These are phyloP conservation scores for Oophaga pumilio DNA, from an alignment of 2,113 vertebrate species.

Conservation along the genomic window DNA sequence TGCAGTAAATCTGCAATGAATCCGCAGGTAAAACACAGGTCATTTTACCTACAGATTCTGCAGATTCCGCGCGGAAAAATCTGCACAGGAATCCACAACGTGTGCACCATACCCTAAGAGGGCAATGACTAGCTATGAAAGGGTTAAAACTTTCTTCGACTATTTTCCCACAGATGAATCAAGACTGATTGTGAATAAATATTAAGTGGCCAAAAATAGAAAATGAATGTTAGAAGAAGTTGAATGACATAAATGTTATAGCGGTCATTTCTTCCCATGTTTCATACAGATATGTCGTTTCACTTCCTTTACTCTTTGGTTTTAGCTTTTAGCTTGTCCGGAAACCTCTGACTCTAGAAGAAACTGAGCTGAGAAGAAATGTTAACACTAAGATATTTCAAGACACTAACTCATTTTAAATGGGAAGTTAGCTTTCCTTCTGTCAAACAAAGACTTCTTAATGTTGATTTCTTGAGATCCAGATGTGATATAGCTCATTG, in stretches of 20 bases:
- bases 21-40: too few species aligned
- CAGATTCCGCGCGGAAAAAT: too few species aligned
- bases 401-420: constrained; percentile 43
- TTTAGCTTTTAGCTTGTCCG: constrained; percentile 39
- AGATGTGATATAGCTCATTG: constrained; percentile 2
- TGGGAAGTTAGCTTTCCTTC: constrained; percentile 36
- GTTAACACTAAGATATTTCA: constrained; percentile 38
- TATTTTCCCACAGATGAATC: constrained; percentile 18
- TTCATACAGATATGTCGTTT: constrained; percentile 16
- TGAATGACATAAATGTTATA: constrained; percentile 33
- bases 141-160: background rate
- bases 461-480: constrained; percentile 1
- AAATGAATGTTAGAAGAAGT: constrained; percentile 4
- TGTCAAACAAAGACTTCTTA: constrained; percentile 44
- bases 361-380: constrained; percentile 26
- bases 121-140: background rate
- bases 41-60: too few species aligned
- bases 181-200: constrained; percentile 11
- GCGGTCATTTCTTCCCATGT: constrained; percentile 7
- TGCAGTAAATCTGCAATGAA: too few species aligned
- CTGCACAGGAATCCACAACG: too few species aligned
- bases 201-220: background rate
- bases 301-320: constrained; percentile 24
- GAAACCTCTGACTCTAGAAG: background rate
- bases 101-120: background rate